Base-by-base conservation (phyloP, 2,888 invertebrate species). In the Acanthoscelides obtectus region DNA sequence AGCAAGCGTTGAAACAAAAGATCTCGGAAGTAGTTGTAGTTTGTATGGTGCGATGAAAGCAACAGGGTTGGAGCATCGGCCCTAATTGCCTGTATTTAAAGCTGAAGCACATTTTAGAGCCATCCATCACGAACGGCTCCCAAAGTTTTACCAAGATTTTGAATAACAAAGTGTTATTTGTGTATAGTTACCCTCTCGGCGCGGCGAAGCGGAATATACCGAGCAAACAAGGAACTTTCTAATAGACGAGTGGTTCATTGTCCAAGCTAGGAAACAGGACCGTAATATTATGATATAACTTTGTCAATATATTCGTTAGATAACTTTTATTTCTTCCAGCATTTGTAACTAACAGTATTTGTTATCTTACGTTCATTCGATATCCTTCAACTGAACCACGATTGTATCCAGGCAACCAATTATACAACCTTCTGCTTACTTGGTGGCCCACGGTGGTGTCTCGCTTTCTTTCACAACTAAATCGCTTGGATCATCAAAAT, bases 161-260 rank as follows among this genome's bases (percentile, higher is more conserved):
- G 45, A 45, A 45, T 45, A 45, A 45, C 45, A 45, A 45, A 45
- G 45, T 45, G 45, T 45, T 45, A 45, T 45, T 45, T 45, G 45
- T 45, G 45, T 45, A 45, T 45, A 45, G 45, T 45, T 45, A 17
- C 45, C 17, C n/a, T n/a, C 17, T 12, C 45, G 45, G 45, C 1
- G 5, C 6, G n/a, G n/a, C n/a, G n/a, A n/a, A n/a, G n/a, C n/a
- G 45, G 17, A 45, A 45, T 45, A 12, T 45, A 17, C 45, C 1
- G 8, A 6, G 45, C 45, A 45, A 45, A 45, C 45, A 45, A 45
- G 45, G 45, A 45, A 45, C 12, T 45, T 45, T 45, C 45, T 45
- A 45, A 45, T 45, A 45, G 45, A 45, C 25, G 27, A 70, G 22
- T 72, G 72, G 70, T 70, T 68, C 70, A 72, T 72, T 70, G 72